A percentile compares a stretch with the other conserved stretches of the same genome.
phyloP scores from a whole-genome alignment of 2,888 invertebrate genomes.

The Tipula confusa region DNA sequence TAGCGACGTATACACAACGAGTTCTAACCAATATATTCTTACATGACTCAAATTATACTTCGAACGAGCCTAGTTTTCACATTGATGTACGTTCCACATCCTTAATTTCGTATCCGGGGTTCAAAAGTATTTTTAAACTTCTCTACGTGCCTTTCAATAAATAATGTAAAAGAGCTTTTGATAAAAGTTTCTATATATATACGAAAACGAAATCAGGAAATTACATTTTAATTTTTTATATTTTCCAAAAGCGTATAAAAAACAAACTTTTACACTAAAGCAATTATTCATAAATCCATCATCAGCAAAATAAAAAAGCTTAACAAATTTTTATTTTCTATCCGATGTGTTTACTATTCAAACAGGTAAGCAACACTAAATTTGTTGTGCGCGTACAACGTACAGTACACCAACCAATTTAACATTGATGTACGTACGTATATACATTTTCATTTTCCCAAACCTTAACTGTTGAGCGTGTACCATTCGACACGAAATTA shows the following conservation, averaged over 20 bases:
- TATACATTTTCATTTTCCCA: background rate
- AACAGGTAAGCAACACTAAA: conserved; percentile 12
- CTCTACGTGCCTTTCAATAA: no score
- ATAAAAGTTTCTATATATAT: no score
- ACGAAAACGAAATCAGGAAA: background rate
- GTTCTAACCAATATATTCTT: no score
- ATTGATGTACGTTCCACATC: no score
- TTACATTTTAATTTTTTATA: background rate
- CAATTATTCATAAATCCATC: background rate
- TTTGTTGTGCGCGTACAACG: background rate
- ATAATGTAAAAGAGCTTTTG: no score
- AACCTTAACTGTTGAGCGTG: background rate
- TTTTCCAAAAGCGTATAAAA: background rate
- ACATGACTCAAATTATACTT: no score
- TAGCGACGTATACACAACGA: no score
- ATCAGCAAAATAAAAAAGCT: background rate
- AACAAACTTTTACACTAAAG: background rate
- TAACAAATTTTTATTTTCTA: background rate
- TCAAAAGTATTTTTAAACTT: no score
- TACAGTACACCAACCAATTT: background rate
- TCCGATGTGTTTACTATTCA: background rate
- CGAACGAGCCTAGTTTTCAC: no score
- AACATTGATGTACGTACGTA: background rate
- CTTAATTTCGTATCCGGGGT: no score
- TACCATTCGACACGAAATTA: background rate